Base-by-base conservation (phyloP, 1,140 invertebrate genomes). In the Leptinotarsa undecemlineata region DNA sequence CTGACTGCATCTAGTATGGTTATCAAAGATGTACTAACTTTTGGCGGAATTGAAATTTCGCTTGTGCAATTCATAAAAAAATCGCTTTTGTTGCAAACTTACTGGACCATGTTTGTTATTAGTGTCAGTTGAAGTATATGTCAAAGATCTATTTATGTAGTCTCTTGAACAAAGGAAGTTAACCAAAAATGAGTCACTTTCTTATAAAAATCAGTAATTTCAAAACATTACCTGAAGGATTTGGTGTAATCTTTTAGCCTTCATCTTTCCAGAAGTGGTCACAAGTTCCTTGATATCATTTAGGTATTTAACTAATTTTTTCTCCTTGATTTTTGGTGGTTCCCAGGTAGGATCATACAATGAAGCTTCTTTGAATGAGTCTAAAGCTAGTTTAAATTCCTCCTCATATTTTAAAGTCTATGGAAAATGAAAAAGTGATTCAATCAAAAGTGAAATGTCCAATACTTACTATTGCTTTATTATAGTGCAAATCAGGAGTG, bases 401-500 rank as follows among this genome's bases (percentile, higher is more conserved):
- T 96, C 94, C 86, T 94, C 92, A 85, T 95, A 95, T 85, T 94
- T 94, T 68, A 93, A 87, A 8, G 90, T 90, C 92, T 94, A 82
- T 66, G 83, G 85, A 15, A 57, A 57, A 57, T 42, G 51, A 17
- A 57, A 57, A n/a, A 57, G n/a, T 57, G 15, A 57, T 57, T 17
- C 3, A 57, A 71, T 57, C 76, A 72, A 63, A 19, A 57, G 15
- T 0, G 17, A 57, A 17, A 57, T 57, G n/a, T 17, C 17, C 20
- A 13, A 20, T 75, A 88, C 89, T 90, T 87, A 96, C 94, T 79
- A 94, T 89, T 71, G 90, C 93, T 88, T 93, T 92, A 84, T 96
- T 97, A 82, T 92, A 95, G 87, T 94, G 93, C 48, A 96, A 87
- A 88, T 96, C 93, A 2, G 94, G 90, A 82, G 93, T 92, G 77